A percentile compares a stretch with the other conserved stretches of the same genome.
These are phyloP conservation scores for Colletes collaris DNA, from an alignment of 2,888 invertebrate species.

Conservation along the genomic window DNA sequence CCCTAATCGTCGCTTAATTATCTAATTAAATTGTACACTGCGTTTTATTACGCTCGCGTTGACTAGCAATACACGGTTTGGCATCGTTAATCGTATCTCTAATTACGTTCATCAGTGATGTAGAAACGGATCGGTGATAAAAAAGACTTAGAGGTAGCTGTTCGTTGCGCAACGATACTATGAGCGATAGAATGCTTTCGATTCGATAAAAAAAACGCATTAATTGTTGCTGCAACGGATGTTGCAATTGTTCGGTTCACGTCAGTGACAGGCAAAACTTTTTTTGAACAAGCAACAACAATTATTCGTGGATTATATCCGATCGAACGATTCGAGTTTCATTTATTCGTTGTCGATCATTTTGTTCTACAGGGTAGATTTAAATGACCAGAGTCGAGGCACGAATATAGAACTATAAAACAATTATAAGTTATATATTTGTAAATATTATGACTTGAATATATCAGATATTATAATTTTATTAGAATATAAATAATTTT, in stretches of 20 bases:
- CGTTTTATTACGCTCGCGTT: conserved; percentile 53
- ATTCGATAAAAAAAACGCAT: conserved; percentile 1
- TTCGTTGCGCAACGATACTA: not conserved
- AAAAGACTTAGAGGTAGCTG: not conserved
- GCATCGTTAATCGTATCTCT: conserved; percentile 64
- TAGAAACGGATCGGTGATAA: not conserved
- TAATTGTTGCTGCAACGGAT: not conserved
- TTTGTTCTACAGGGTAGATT: no score
- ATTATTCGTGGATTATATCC: no score
- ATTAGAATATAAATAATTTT: no score
- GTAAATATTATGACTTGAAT: no score
- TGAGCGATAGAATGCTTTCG: not conserved
- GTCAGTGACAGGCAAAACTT: no score
- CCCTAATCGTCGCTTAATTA: conserved; percentile 52
- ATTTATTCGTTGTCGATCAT: no score
- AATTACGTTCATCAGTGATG: conserved; percentile 52
- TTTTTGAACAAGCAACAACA: no score
- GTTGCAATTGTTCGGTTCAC: not conserved
- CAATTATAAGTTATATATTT: no score
- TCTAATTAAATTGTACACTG: conserved; percentile 54
- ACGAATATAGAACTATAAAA: no score
- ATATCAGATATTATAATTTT: no score
- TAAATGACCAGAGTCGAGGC: no score
- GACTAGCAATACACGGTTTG: conserved; percentile 71
- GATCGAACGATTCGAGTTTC: no score